Percentiles rank a stretch among this genome's conserved stretches.
Conservation (phyloP, 2,113 vertebrate genomes). For the Rhipidura dahli region DNA sequence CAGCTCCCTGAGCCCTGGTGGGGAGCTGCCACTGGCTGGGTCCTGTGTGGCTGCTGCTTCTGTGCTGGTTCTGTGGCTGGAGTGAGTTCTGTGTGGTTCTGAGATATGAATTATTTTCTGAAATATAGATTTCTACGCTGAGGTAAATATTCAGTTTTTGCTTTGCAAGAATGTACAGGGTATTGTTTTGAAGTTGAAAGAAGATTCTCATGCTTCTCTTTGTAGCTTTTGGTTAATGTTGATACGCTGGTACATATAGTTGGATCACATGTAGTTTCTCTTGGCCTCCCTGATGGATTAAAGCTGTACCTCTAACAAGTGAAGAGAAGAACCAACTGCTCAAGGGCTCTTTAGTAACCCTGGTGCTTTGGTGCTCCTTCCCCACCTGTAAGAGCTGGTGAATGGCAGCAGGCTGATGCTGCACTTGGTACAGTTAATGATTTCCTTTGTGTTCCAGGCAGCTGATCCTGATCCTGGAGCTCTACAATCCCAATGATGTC, state of each 20-base stretch:
- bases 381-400: neutral
- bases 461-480: conserved; percentile 75
- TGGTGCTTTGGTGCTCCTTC: neutral
- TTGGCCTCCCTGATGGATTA: neutral
- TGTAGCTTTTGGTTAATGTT: neutral
- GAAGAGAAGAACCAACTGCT: neutral
- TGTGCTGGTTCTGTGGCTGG: neutral
- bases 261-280: neutral
- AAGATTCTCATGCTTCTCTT: neutral
- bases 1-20: conserved; percentile 26
- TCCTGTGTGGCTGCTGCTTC: neutral
- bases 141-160: neutral
- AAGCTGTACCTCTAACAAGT: neutral
- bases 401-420: neutral
- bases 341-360: neutral
- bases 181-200: neutral
- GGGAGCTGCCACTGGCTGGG: neutral
- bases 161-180: neutral
- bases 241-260: neutral
- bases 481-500: conserved; percentile 71
- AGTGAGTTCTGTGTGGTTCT: neutral
- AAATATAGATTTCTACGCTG: neutral
- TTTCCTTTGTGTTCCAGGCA: conserved; percentile 62
- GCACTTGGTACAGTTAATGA: neutral
- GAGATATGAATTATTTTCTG: fast-evolving